These are phyloP conservation scores for Amaurobius ferox DNA, from an alignment of 2,888 invertebrate species.

Conservation along the genomic window DNA sequence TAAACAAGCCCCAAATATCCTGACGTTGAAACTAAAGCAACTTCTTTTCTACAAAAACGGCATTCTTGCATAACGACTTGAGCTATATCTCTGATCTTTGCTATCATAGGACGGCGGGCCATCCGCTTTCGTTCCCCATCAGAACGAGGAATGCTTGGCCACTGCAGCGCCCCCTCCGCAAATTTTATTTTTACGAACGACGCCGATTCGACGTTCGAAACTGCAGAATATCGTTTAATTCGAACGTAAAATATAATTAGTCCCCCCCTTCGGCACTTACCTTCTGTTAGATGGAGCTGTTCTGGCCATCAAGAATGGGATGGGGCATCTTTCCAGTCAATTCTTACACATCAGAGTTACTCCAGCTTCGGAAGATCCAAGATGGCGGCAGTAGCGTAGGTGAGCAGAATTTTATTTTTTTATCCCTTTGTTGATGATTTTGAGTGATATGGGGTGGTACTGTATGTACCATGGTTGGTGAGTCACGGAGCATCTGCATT, in stretches of 20 bases:
- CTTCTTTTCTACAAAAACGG: neutral
- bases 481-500: too few relatives aligned
- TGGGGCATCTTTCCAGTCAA: slow-evolving; percentile 9
- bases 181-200: slow-evolving; percentile 56
- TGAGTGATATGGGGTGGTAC: neutral
- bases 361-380: slow-evolving; percentile 19
- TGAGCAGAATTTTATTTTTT: slow-evolving; percentile 21
- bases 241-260: slow-evolving; percentile 68
- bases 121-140: slow-evolving; percentile 20
- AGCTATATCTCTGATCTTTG: neutral
- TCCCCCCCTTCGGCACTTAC: slow-evolving; percentile 48
- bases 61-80: slow-evolving; percentile 5
- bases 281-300: slow-evolving; percentile 13
- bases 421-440: neutral
- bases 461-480: neutral
- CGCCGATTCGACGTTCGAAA: slow-evolving; percentile 56
- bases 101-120: slow-evolving; percentile 2
- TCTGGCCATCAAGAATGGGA: slow-evolving; percentile 2
- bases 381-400: slow-evolving; percentile 47
- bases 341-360: neutral
- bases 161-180: slow-evolving; percentile 50
- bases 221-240: slow-evolving; percentile 51
- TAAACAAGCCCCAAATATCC: too few relatives aligned
- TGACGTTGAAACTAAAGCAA: neutral
- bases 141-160: slow-evolving; percentile 24